These are phyloP conservation scores for Drosophila borborema DNA, from an alignment of 2,888 invertebrate species.

Conservation along the genomic window DNA sequence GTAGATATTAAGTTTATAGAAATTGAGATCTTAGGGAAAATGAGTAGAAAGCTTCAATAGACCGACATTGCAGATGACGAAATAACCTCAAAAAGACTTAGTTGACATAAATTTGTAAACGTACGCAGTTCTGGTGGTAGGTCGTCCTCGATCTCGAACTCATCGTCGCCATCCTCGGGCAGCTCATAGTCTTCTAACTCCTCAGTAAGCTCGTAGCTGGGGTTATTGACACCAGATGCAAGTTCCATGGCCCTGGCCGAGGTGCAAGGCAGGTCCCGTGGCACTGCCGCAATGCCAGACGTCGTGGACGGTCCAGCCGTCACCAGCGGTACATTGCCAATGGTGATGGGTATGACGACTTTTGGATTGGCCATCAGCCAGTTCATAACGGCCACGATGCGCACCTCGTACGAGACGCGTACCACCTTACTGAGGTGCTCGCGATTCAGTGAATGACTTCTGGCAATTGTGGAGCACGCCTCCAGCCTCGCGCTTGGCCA, in stretches of 20 bases:
- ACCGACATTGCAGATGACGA: too few relatives aligned
- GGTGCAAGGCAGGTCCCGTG: slow-evolving; percentile 75
- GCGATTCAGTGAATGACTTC: slow-evolving; percentile 71
- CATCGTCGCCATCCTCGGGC: slow-evolving; percentile 69
- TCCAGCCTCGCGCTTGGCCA: slow-evolving; percentile 77
- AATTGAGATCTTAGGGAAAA: neutral
- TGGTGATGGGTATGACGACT: slow-evolving; percentile 82
- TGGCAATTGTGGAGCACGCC: slow-evolving; percentile 62
- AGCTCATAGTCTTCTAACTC: slow-evolving; percentile 62
- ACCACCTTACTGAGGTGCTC: slow-evolving; percentile 83
- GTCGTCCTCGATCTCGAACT: slow-evolving; percentile 61
- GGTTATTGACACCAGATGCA: slow-evolving; percentile 44
- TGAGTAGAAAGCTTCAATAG: neutral
- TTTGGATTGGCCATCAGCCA: slow-evolving; percentile 80
- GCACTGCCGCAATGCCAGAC: slow-evolving; percentile 36
- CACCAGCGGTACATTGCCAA: slow-evolving; percentile 83
- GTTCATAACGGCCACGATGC: slow-evolving; percentile 79
- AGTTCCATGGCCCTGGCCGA: slow-evolving; percentile 70
- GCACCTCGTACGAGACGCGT: slow-evolving; percentile 82
- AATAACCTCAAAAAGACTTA: too few relatives aligned
- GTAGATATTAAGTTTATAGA: neutral
- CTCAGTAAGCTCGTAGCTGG: slow-evolving; percentile 51
- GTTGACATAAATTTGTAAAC: slow-evolving; percentile 12
- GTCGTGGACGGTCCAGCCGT: slow-evolving; percentile 26
- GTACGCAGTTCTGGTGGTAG: slow-evolving; percentile 69